Evolutionary conservation across 2,113 vertebrate genomes (phyloP).

Genomic region (Corythaeola cristata): DNA sequence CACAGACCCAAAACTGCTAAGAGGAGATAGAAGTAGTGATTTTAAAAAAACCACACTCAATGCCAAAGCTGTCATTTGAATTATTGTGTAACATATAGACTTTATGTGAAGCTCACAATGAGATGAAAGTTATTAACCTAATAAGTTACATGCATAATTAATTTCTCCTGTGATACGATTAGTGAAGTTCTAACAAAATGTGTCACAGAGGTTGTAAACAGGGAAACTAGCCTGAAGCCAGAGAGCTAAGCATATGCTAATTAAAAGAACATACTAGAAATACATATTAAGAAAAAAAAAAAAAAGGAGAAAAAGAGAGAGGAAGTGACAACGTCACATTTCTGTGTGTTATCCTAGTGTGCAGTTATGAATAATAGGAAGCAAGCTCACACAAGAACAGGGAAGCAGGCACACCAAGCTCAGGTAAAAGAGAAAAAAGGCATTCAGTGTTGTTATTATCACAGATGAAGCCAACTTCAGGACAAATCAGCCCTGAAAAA

Average conservation of each 20-base stretch:
- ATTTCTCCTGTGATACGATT: slow-evolving; percentile 35
- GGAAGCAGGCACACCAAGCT: not conserved
- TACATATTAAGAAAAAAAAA: not conserved
- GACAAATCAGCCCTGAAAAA: not conserved
- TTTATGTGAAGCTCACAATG: not conserved
- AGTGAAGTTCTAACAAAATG: slow-evolving; percentile 34
- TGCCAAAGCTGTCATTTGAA: slow-evolving; percentile 18
- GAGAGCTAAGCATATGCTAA: slow-evolving; percentile 23
- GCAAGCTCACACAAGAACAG: not conserved
- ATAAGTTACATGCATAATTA: slow-evolving; percentile 58
- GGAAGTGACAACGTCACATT: not conserved
- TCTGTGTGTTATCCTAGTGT: not conserved
- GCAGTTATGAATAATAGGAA: not conserved
- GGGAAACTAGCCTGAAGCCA: slow-evolving; percentile 53
- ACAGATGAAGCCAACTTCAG: not conserved
- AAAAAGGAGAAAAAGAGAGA: not conserved
- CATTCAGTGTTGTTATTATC: not conserved
- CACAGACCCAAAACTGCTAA: not conserved
- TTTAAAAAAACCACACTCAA: not conserved
- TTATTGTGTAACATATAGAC: slow-evolving; percentile 8
- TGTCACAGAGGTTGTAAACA: slow-evolving; percentile 37
- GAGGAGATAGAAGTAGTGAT: not conserved
- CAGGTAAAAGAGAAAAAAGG: not conserved
- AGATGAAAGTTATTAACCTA: slow-evolving; percentile 43
- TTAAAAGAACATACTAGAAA: slow-evolving; percentile 9